Conservation (phyloP, 2,888 invertebrate genomes). For the Morinoia aosen region DNA sequence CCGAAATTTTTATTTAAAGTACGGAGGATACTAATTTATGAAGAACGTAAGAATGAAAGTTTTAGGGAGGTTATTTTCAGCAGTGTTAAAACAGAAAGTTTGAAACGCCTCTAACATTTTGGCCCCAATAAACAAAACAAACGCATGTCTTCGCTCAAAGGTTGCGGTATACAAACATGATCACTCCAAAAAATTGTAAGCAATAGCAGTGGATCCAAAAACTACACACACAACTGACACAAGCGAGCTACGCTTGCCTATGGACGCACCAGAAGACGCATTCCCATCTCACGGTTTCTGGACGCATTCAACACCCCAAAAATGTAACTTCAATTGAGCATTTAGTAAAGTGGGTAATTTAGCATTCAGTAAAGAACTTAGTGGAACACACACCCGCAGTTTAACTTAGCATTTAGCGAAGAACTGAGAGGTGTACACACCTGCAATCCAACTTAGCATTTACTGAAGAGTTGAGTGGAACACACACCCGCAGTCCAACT, state of each 20-base stretch:
- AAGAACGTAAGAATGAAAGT: neutral
- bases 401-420: no score
- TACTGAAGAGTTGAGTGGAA: no score
- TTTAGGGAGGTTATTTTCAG: neutral
- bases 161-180: neutral
- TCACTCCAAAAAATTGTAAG: neutral
- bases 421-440: no score
- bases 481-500: constrained; percentile 68
- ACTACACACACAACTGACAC: neutral
- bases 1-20: neutral
- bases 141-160: neutral
- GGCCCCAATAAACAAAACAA: neutral
- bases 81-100: neutral
- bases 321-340: neutral
- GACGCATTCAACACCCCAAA: neutral
- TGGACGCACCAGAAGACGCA: neutral
- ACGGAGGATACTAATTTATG: neutral
- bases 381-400: constrained; percentile 68
- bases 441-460: no score
- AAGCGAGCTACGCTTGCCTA: neutral
- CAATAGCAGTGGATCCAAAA: neutral
- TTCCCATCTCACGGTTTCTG: neutral
- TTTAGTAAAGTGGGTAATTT: no score
- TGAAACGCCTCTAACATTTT: neutral
- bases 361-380: no score